A percentile compares a stretch with the other conserved stretches of the same genome.
Evolutionary conservation across 2,888 invertebrate genomes (phyloP).

Genomic region (Artemia sp.): DNA sequence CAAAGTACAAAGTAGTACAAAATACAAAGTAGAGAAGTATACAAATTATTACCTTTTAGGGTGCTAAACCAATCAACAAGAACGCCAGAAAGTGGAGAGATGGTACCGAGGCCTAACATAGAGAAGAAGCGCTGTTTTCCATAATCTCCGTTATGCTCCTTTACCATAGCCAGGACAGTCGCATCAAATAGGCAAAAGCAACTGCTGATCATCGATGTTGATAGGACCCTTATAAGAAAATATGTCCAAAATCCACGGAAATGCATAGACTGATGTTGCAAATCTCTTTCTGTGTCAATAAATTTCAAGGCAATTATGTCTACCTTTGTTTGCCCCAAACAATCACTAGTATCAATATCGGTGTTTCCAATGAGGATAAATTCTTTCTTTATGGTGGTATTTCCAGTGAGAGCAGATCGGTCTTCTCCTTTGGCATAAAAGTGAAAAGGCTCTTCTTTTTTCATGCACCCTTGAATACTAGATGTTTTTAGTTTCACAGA

Average conservation of each 20-base stretch:
- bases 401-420: too few relatives aligned
- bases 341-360: too few relatives aligned
- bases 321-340: neutral
- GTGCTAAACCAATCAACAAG: conserved; percentile 50
- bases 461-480: too few relatives aligned
- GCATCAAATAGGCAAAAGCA: conserved; percentile 79
- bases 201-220: conserved; percentile 60
- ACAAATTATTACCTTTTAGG: too few relatives aligned
- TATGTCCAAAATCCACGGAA: conserved; percentile 65
- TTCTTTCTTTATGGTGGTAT: too few relatives aligned
- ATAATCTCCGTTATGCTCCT: conserved; percentile 56
- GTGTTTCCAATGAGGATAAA: too few relatives aligned
- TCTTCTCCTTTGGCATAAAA: too few relatives aligned
- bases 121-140: conserved; percentile 61
- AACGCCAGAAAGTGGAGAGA: conserved; percentile 59
- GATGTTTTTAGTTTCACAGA: too few relatives aligned
- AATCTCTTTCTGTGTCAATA: neutral
- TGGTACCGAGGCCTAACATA: conserved; percentile 63
- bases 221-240: conserved; percentile 56
- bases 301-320: neutral
- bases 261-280: conserved; percentile 54
- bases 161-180: conserved; percentile 66
- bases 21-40: too few relatives aligned
- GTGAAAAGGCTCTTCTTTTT: too few relatives aligned
- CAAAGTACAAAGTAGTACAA: too few relatives aligned